phyloP scores from a whole-genome alignment of 2,797 vertebrate species.

The Arrhamphus sclerolepis region DNA sequence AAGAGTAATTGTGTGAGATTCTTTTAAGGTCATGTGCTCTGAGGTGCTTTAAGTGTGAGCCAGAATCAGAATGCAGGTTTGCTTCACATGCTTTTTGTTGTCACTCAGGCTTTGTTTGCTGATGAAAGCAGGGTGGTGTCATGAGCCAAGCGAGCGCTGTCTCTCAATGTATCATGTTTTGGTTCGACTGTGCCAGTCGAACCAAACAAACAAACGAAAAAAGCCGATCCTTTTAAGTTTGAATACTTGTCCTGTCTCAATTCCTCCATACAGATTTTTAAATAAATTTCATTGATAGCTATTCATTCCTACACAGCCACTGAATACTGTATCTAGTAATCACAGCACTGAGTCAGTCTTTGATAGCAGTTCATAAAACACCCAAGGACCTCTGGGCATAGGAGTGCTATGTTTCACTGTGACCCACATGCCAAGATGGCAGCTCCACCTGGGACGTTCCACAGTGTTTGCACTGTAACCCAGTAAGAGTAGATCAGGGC shows the following conservation, averaged over 20 bases:
- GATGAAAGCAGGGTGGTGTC: constrained; percentile 71
- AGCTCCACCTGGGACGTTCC: constrained; percentile 74
- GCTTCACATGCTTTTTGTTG: constrained; percentile 59
- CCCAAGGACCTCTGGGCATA: constrained; percentile 60
- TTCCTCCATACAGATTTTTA: constrained; percentile 29
- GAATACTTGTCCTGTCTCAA: constrained; percentile 47
- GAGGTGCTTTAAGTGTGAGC: constrained; percentile 55
- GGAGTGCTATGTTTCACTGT: constrained; percentile 72
- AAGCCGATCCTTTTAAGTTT: constrained; percentile 35
- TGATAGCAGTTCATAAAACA: constrained; percentile 52
- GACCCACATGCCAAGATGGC: constrained; percentile 80
- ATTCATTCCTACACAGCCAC: constrained; percentile 10
- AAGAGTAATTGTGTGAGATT: constrained; percentile 58
- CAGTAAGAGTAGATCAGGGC: constrained; percentile 76
- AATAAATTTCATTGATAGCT: constrained; percentile 44
- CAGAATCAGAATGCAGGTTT: constrained; percentile 48
- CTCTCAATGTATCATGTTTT: constrained; percentile 62
- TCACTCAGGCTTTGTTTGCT: constrained; percentile 70
- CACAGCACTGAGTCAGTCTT: constrained; percentile 36
- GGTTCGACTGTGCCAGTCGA: constrained; percentile 50
- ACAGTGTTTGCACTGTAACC: constrained; percentile 81
- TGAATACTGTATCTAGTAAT: constrained; percentile 32
- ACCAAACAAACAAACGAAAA: constrained; percentile 1
- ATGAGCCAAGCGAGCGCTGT: constrained; percentile 51
- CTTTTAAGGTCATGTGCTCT: constrained; percentile 29